These are phyloP conservation scores for Neolamprologus fasciatus DNA, from an alignment of 2,113 vertebrate species.

Conservation along the genomic window DNA sequence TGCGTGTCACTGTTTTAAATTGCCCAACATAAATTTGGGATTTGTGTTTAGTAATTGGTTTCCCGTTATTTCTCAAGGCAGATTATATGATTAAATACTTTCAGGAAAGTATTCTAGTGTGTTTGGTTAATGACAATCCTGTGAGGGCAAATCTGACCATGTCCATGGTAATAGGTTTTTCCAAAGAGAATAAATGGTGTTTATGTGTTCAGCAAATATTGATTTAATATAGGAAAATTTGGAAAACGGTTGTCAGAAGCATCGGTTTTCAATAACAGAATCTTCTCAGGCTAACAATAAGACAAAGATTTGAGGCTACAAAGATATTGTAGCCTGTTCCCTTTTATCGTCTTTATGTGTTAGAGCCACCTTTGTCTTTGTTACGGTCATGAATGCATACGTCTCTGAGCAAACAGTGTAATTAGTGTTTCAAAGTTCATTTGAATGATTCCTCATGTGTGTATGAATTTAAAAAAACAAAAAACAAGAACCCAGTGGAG, in stretches of 20 bases:
- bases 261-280: neutral
- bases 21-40: neutral
- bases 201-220: neutral
- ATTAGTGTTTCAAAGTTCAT: neutral
- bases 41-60: neutral
- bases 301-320: neutral
- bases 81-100: neutral
- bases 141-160: neutral
- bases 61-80: neutral
- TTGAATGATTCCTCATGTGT: neutral
- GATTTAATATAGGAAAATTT: neutral
- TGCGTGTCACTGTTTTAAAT: neutral
- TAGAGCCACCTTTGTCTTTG: neutral
- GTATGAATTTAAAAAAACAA: neutral
- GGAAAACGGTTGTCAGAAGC: neutral
- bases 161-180: neutral
- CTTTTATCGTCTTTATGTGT: neutral
- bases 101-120: neutral
- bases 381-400: neutral
- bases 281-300: slow-evolving; percentile 36
- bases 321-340: neutral
- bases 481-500: neutral
- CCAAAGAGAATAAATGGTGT: slow-evolving; percentile 27
- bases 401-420: neutral
- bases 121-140: neutral